phyloP scores from a whole-genome alignment of 2,888 invertebrate genomes.

The Cremastinae sp. region DNA sequence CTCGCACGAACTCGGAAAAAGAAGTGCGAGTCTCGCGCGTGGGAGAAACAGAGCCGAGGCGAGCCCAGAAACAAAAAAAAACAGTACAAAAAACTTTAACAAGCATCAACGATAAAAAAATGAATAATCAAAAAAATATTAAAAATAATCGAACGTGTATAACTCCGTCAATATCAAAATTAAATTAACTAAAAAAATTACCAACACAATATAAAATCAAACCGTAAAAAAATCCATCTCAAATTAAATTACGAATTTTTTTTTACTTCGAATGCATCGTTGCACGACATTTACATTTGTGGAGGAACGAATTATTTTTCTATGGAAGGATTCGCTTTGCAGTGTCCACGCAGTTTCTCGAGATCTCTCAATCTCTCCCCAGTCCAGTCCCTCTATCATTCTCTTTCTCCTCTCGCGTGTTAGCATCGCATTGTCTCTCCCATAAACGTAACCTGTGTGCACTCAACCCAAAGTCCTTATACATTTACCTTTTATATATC shows the following conservation, averaged over 20 bases:
- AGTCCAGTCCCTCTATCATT: conserved; percentile 46
- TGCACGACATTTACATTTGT: no score
- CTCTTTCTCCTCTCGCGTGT: conserved; percentile 16
- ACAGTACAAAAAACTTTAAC: conserved; percentile 39
- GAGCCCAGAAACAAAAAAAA: conserved; percentile 43
- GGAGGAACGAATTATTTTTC: conserved; percentile 1
- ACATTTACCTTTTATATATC: conserved; percentile 7
- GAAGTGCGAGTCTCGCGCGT: conserved; percentile 48
- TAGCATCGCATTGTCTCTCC: conserved; percentile 41
- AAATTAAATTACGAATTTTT: no score
- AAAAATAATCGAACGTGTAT: no score
- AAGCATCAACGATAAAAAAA: conserved; percentile 15
- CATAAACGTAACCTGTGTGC: conserved; percentile 19
- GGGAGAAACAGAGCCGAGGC: conserved; percentile 56
- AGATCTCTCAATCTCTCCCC: conserved; percentile 54
- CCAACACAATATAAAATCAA: no score
- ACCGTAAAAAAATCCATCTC: no score
- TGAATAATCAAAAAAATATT: conserved; percentile 23
- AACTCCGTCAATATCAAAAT: neutral
- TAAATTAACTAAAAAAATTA: conserved; percentile 11
- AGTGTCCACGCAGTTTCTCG: conserved; percentile 35
- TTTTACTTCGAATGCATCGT: conserved; percentile 50
- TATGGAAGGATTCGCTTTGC: conserved; percentile 49
- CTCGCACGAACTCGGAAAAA: conserved; percentile 67
- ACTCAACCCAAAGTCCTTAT: neutral